Base-by-base conservation (phyloP, 2,113 vertebrate species). In the Antennarius striatus region DNA sequence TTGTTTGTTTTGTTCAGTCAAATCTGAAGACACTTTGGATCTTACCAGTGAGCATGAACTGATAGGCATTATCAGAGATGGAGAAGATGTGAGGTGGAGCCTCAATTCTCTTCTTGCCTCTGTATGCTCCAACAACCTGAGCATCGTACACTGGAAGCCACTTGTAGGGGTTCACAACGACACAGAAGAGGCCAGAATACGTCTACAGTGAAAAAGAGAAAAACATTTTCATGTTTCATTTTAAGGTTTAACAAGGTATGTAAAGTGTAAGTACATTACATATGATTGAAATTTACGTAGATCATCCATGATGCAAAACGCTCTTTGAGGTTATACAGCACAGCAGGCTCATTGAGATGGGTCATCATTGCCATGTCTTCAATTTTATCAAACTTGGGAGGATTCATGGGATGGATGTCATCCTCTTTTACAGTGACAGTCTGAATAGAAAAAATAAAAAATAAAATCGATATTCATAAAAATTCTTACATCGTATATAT, bases 301-400 rank as follows among this genome's bases (percentile, higher is more conserved):
- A 96, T 96, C 95, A 96, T 96, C 95, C 95, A 96, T 79, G 93
- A 86, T 42, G 93, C 90, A 3, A 93, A 93, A 73, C 93, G 91
- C 53, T 94, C 93, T 91, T 96, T 96, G 85, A 96, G 95, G 88
- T 93, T 92, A 48, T 85, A 92, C 90, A 93, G 6, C 56, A 85
- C 83, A 12, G 47, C 71, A 29, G 76, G 77, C 71, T 85, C 57
- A 42, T 83, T 93, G 81, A 93, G 89, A 82, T 92, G 90, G 77
- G 92, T 93, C 91, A 93, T 91, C 91, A 93, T 93, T 78, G 90
- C 92, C 92, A 93, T 22, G 22, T 22, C 22, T 22, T 22, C 22
- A 22, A 22, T 22, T 22, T 22, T 22, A 22, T 22, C 22, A 6
- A 67, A 92, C 81, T 93, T 93, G 46, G 90, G 91, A 73, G 91